phyloP scores from a whole-genome alignment of 2,113 vertebrate genomes.

The Entomyzon cyanotis region DNA sequence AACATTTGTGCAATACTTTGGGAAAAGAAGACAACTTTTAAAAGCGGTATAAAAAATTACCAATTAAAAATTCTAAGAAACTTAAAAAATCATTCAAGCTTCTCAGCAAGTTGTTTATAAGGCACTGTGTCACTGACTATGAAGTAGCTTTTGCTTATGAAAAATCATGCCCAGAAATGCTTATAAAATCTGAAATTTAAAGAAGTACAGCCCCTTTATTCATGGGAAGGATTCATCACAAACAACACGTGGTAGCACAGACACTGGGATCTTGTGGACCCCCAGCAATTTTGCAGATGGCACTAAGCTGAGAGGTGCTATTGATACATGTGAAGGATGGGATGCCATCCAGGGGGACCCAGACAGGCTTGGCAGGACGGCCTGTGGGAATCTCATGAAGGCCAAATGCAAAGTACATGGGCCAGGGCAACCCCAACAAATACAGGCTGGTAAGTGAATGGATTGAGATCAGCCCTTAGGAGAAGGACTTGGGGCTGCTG shows the following conservation, averaged over 20 bases:
- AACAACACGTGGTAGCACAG: background rate
- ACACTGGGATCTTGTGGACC: background rate
- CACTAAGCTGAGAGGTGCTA: background rate
- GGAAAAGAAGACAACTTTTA: background rate
- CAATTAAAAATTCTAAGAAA: background rate
- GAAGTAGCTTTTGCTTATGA: background rate
- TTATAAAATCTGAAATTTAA: background rate
- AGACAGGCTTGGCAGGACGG: background rate
- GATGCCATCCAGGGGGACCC: background rate
- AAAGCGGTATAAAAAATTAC: background rate
- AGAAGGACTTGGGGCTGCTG: background rate
- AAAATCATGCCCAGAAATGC: background rate
- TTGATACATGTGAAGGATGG: background rate
- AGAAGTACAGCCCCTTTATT: background rate
- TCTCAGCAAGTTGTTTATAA: background rate
- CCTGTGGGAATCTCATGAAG: background rate
- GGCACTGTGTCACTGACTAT: background rate
- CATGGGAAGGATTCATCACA: background rate
- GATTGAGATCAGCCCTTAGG: background rate
- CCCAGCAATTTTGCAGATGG: background rate
- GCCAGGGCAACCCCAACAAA: background rate
- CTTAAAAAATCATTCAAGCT: background rate
- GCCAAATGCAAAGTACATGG: background rate
- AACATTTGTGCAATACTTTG: background rate
- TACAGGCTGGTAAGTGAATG: background rate